Conservation (phyloP, 2,888 invertebrate genomes). For the Spilosoma lubricipeda region DNA sequence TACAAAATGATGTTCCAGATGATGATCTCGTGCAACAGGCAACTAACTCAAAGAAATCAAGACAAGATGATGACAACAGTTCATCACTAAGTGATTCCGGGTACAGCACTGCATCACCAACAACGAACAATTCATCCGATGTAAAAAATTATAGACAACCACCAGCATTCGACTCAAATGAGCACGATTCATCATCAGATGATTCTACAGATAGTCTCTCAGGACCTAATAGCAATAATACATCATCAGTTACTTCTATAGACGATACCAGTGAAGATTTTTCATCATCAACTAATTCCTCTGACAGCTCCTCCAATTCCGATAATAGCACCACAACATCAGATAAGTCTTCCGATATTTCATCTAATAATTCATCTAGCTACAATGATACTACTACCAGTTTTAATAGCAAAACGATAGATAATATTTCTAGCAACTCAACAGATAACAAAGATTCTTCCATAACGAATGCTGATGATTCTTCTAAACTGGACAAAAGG, state of each 20-base stretch:
- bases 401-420: not conserved
- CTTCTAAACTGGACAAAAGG: not conserved
- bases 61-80: not conserved
- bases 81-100: not conserved
- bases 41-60: not conserved
- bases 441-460: not conserved
- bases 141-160: not conserved
- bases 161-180: not conserved
- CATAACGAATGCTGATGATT: not conserved
- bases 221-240: not conserved
- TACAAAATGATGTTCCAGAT: conserved; percentile 13
- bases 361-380: not conserved
- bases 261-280: not conserved
- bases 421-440: not conserved
- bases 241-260: not conserved
- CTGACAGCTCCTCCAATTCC: not conserved
- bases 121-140: not conserved
- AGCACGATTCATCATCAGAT: not conserved
- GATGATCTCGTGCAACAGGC: not conserved
- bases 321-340: not conserved
- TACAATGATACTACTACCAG: not conserved
- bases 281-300: not conserved
- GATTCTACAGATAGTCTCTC: not conserved
- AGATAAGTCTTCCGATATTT: not conserved
- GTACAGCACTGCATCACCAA: not conserved